Evolutionary conservation across 2,888 invertebrate species (phyloP).

Genomic region (Cheilosia soror): DNA sequence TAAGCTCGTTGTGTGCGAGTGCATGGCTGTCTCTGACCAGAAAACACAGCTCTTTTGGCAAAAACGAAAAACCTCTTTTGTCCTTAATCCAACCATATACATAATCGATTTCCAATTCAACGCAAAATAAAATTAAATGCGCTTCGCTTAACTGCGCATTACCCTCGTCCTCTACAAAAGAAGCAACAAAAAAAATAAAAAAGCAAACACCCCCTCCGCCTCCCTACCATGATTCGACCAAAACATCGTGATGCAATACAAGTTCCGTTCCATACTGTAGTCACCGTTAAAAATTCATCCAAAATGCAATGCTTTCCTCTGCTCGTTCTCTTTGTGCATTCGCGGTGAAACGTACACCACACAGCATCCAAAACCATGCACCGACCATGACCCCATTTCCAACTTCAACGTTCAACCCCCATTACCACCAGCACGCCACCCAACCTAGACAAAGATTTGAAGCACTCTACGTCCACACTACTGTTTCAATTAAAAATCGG

Average conservation of each 20-base stretch:
- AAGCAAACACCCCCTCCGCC: background rate
- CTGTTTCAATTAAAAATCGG: constrained; percentile 72
- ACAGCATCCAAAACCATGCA: constrained; percentile 51
- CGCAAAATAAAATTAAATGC: constrained; percentile 71
- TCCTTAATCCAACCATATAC: constrained; percentile 63
- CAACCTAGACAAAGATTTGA: constrained; percentile 31
- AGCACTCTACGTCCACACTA: constrained; percentile 31
- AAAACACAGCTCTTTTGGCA: constrained; percentile 39
- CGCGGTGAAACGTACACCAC: constrained; percentile 63
- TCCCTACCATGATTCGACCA: background rate
- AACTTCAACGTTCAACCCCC: constrained; percentile 12
- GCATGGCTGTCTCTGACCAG: constrained; percentile 19
- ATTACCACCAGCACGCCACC: background rate
- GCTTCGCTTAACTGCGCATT: constrained; percentile 72
- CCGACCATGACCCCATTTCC: constrained; percentile 69
- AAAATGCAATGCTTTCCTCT: constrained; percentile 43
- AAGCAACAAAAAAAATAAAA: constrained; percentile 5
- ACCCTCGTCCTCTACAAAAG: background rate
- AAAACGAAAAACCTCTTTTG: constrained; percentile 9
- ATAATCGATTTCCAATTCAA: constrained; percentile 74
- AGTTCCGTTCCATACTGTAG: constrained; percentile 37
- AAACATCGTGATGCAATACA: background rate
- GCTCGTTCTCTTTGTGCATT: constrained; percentile 43
- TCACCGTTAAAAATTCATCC: constrained; percentile 61
- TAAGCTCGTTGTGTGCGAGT: constrained; percentile 18